Evolutionary conservation across 2,113 vertebrate species (phyloP), one percentile per base, ranked within the genome.

Genomic region (Menidia beryllina): DNA sequence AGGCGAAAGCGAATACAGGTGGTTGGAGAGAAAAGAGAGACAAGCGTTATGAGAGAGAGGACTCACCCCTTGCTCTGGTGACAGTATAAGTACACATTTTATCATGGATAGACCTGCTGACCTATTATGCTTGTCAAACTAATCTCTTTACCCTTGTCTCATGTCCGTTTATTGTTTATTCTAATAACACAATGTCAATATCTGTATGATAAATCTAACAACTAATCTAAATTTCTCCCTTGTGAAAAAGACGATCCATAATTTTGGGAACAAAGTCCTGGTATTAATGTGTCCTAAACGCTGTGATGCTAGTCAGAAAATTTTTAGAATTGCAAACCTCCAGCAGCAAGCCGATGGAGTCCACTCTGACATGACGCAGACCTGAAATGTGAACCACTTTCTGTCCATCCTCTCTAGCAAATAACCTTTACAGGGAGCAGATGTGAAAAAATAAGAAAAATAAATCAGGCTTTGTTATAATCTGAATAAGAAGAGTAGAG

Each of bases 391-490:
- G 96, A 25, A 98, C 96, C 0, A 95, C 64, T 0, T 91, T 95
- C 41, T 95, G 94, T 63, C 94, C 91, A 23, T 98, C 96, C 86
- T 98, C 96, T 84, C 96, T 95, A 52, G 96, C 95, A 82, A 93
- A 95, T 62, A 98, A 91, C 75, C 96, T 98, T 60, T 27, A 85
- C 68, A 52, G 3, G n/a, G 7, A 27, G 11, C 6, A 36, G 1
- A 41, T 7, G 45, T 62, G 14, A 49, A 17, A 65, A 48, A 15
- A n/a, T 25, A 61, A 60, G 9, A 43, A 19, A 19, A 38, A 3
- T 4, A 57, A 48, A 26, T 50, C 12, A 54, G 53, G 4, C 24
- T 71, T 59, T 65, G 14, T 25, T 17, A 19, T 24, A n/a, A 41
- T 30, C 15, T 54, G n/a, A 65, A 59, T 24, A 60, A 43, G 38